Evolutionary conservation across 2,113 vertebrate species (phyloP), one percentile per base, ranked within the genome.

Genomic region (Pomatostomus ruficeps): DNA sequence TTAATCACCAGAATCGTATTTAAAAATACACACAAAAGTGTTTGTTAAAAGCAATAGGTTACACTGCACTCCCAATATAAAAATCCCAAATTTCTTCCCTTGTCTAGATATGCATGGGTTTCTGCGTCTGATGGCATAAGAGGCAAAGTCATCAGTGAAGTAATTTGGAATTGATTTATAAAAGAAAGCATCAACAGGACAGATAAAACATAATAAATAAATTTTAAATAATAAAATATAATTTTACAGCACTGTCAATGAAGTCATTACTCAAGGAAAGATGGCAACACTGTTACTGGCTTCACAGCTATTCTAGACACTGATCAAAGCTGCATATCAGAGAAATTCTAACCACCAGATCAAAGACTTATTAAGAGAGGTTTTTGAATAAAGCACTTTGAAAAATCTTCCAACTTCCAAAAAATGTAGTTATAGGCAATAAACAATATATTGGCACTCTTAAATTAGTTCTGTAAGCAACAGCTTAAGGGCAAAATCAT

Each of bases 401-500:
- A 51, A 91, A 80, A 80, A 51, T 33, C 31, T 75, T 81, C 42
- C 36, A 85, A 29, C 26, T 95, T 88, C 72, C 54, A 89, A 62
- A 75, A 95, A 92, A 16, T 48, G 24, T 15, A 55, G 29, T 61
- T 78, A 36, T 4, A 54, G 57, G 31, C 36, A 65, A 89, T 57
- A 94, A 92, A 93, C 40, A 85, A 76, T 57, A 74, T 10, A 84
- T 5, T 83, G 31, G 26, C 18, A 43, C 40, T 81, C 54, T 21
- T 93, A 83, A 84, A 91, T 70, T 80, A 89, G 52, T 90, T 94
- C 77, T 81, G 67, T 82, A 88, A 94, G 82, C 62, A 96, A 74
- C 35, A 91, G 91, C 80, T 97, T 93, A 95, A 97, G 77, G 73
- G 89, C 70, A 78, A 97, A 95, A 83, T 95, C 92, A 91, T 59